Conservation (phyloP, 2,797 vertebrate genomes). For the Galago senegalensis region DNA sequence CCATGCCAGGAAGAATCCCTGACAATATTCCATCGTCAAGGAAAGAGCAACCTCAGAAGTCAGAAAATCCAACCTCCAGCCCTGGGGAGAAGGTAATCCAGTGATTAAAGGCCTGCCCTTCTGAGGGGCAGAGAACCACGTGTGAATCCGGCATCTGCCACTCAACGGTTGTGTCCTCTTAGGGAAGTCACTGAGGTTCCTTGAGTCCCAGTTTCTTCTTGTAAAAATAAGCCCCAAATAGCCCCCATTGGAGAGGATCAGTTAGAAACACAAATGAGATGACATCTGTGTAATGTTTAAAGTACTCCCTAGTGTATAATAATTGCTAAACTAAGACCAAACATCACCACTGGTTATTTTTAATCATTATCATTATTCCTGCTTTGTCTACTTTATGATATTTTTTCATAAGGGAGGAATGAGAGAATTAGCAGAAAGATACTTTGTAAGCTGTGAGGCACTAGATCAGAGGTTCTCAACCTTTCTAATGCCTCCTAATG, state of each 20-base stretch:
- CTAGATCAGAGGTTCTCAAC: background rate
- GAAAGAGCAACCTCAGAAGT: background rate
- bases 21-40: background rate
- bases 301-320: background rate
- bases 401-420: background rate
- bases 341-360: background rate
- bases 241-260: background rate
- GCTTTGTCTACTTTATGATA: background rate
- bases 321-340: background rate
- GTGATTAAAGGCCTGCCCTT: background rate
- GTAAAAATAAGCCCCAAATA: background rate
- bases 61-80: background rate
- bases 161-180: background rate
- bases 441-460: conserved; percentile 42
- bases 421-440: conserved; percentile 52
- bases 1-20: background rate
- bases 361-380: background rate
- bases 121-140: background rate
- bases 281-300: background rate
- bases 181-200: background rate
- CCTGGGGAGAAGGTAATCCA: too few relatives aligned
- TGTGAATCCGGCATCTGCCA: background rate
- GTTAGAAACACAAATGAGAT: background rate
- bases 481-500: too few relatives aligned
- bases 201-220: background rate